phyloP scores from a whole-genome alignment of 2,113 vertebrate species.

The Dicerorhinus sumatrensis region DNA sequence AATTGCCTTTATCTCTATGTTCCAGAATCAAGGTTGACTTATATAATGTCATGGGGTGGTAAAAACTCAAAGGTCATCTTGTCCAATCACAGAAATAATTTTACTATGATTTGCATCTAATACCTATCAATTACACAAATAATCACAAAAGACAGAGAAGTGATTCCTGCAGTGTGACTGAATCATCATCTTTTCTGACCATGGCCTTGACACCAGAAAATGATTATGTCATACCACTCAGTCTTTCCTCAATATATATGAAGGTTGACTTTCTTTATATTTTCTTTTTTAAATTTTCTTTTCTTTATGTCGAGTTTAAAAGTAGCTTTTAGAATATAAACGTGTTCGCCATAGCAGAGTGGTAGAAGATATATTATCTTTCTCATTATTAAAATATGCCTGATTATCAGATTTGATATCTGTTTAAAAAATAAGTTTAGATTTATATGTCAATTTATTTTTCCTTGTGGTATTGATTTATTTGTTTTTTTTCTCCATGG shows the following conservation, averaged over 20 bases:
- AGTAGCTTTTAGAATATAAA: not conserved
- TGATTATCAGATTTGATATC: not conserved
- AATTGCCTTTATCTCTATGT: not conserved
- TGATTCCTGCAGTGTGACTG: not conserved
- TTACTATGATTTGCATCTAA: not conserved
- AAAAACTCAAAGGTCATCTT: not conserved
- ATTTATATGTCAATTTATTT: not conserved
- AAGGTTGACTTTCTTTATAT: not conserved
- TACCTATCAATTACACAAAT: not conserved
- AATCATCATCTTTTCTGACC: not conserved
- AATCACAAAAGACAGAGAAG: not conserved
- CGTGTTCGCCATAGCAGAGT: not conserved
- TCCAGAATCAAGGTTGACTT: not conserved
- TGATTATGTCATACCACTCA: not conserved
- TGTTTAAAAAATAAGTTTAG: not conserved
- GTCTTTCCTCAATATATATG: not conserved
- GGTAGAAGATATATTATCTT: not conserved
- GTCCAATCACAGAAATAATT: not conserved
- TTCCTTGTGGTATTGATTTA: not conserved
- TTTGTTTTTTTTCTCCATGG: not conserved
- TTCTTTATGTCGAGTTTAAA: not conserved
- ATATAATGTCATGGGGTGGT: not conserved
- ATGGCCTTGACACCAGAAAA: not conserved
- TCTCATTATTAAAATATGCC: not conserved
- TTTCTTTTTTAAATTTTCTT: not conserved